These are phyloP conservation scores for Halcyon senegalensis DNA, from an alignment of 2,113 vertebrate species.

Conservation along the genomic window DNA sequence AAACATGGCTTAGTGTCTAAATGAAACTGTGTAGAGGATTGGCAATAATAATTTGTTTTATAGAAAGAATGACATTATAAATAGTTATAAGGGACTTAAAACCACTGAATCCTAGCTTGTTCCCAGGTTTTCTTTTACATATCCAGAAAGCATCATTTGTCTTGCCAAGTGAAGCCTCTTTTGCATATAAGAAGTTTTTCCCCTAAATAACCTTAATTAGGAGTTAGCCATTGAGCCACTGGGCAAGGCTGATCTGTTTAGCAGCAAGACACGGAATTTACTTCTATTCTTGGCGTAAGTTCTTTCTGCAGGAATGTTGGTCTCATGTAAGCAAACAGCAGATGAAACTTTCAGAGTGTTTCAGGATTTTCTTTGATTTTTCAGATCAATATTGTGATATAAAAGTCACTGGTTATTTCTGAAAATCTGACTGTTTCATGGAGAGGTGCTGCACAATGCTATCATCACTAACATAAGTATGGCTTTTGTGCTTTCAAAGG, in stretches of 20 bases:
- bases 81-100: background rate
- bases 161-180: background rate
- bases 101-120: background rate
- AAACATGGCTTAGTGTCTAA: background rate
- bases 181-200: background rate
- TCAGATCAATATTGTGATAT: background rate
- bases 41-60: background rate
- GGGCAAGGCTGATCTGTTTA: background rate
- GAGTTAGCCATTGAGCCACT: background rate
- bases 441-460: background rate
- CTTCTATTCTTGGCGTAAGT: background rate
- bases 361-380: background rate
- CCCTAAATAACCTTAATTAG: background rate
- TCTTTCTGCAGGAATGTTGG: background rate
- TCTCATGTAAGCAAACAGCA: background rate
- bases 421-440: background rate
- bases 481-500: background rate
- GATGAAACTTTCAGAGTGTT: background rate
- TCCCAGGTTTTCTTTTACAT: background rate
- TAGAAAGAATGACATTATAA: background rate
- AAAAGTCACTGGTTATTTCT: background rate
- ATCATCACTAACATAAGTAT: background rate
- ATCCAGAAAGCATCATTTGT: background rate
- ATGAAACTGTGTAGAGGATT: background rate
- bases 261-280: background rate